Conservation (phyloP, 1,140 invertebrate species). For the Micrasema longulum region DNA sequence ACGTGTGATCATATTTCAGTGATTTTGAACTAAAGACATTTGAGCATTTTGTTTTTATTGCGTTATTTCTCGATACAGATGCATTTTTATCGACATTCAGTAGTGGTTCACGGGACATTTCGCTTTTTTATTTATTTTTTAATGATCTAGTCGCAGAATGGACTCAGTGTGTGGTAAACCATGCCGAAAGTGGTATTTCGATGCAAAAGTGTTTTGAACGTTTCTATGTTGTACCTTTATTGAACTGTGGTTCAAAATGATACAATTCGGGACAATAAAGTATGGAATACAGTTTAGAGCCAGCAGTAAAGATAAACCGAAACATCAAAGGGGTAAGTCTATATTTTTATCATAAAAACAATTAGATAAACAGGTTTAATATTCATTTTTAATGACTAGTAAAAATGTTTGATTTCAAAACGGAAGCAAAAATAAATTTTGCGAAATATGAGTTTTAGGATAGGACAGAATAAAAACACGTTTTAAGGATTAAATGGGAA, state of each 20-base stretch:
- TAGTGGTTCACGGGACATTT: slow-evolving; percentile 6
- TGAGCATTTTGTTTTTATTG: slow-evolving; percentile 5
- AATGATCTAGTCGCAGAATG: slow-evolving; percentile 20
- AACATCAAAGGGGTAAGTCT: slow-evolving; percentile 46
- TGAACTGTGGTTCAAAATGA: slow-evolving; percentile 62
- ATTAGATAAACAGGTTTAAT: too few relatives aligned
- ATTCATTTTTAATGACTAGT: too few relatives aligned
- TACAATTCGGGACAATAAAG: slow-evolving; percentile 72
- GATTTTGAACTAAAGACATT: background rate
- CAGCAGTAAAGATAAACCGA: slow-evolving; percentile 58
- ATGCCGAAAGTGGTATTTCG: slow-evolving; percentile 22
- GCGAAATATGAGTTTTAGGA: too few relatives aligned
- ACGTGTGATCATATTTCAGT: too few relatives aligned
- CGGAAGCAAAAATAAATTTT: too few relatives aligned
- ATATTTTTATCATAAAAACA: too few relatives aligned
- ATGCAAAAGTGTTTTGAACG: slow-evolving; percentile 34
- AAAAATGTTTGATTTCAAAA: too few relatives aligned
- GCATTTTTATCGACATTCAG: background rate
- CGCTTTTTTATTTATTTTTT: slow-evolving; percentile 1
- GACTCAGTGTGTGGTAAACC: slow-evolving; percentile 9
- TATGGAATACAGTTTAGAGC: slow-evolving; percentile 70
- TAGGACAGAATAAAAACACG: too few relatives aligned
- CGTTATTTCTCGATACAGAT: background rate
- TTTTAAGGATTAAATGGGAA: too few relatives aligned
- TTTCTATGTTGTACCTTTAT: slow-evolving; percentile 17